phyloP scores from a whole-genome alignment of 2,888 invertebrate genomes.

The Tinea pellionella region DNA sequence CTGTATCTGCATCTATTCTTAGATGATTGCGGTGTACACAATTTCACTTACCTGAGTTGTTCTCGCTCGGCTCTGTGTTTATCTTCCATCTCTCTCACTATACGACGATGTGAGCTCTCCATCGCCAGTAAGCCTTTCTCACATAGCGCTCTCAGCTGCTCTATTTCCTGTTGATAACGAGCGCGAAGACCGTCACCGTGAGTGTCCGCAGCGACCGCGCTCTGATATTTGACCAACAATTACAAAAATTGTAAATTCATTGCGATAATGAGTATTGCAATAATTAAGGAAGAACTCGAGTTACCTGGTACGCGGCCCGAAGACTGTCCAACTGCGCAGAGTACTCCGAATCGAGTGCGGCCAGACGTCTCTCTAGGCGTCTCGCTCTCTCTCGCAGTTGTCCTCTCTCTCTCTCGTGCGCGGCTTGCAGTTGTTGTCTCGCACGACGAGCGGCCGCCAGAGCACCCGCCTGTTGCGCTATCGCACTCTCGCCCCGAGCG shows the following conservation, averaged over 20 bases:
- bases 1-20: too few species aligned
- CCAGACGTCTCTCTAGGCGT: constrained; percentile 77
- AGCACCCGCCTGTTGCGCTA: constrained; percentile 53
- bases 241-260: background rate
- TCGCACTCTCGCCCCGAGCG: constrained; percentile 45
- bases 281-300: background rate
- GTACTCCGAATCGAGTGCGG: constrained; percentile 84
- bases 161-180: constrained; percentile 87
- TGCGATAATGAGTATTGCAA: background rate
- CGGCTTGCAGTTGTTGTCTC: constrained; percentile 49
- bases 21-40: background rate
- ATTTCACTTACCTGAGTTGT: constrained; percentile 60
- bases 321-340: constrained; percentile 84
- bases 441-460: constrained; percentile 57
- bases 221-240: constrained; percentile 30
- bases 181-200: constrained; percentile 75
- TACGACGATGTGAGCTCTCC: constrained; percentile 89
- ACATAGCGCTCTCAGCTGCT: constrained; percentile 86
- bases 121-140: constrained; percentile 91
- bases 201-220: constrained; percentile 69
- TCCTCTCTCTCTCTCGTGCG: constrained; percentile 70
- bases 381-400: constrained; percentile 76
- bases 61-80: constrained; percentile 89
- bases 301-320: constrained; percentile 77
- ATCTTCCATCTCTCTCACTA: constrained; percentile 89